Evolutionary conservation across 2,888 invertebrate genomes (phyloP).

Genomic region (Macrosiphum euphorbiae): DNA sequence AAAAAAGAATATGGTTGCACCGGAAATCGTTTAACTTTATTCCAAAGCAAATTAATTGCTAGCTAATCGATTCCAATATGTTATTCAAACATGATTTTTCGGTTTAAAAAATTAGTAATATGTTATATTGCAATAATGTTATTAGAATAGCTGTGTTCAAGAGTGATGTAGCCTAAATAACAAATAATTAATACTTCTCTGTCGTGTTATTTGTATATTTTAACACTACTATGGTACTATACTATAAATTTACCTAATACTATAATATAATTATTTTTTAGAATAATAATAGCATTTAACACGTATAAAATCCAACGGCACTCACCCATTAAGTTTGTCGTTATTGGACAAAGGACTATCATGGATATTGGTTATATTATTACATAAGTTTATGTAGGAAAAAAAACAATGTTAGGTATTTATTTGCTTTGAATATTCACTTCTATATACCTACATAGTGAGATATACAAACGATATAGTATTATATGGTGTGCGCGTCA

Average conservation of each 20-base stretch:
- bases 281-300: background rate
- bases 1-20: background rate
- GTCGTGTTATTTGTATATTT: background rate
- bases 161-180: background rate
- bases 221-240: background rate
- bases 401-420: background rate
- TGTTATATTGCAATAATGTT: too few species aligned
- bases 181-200: background rate
- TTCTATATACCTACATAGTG: background rate
- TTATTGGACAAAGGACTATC: background rate
- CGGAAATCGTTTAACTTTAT: background rate
- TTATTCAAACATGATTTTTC: background rate
- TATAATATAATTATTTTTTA: background rate
- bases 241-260: background rate
- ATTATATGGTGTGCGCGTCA: background rate
- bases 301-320: background rate
- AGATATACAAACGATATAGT: background rate
- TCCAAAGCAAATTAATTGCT: background rate
- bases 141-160: background rate
- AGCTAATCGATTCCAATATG: background rate
- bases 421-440: background rate
- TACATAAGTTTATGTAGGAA: background rate
- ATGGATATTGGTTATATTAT: background rate
- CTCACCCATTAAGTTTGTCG: background rate
- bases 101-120: background rate